phyloP scores from a whole-genome alignment of 2,113 vertebrate genomes.

The Cottus gobio region DNA sequence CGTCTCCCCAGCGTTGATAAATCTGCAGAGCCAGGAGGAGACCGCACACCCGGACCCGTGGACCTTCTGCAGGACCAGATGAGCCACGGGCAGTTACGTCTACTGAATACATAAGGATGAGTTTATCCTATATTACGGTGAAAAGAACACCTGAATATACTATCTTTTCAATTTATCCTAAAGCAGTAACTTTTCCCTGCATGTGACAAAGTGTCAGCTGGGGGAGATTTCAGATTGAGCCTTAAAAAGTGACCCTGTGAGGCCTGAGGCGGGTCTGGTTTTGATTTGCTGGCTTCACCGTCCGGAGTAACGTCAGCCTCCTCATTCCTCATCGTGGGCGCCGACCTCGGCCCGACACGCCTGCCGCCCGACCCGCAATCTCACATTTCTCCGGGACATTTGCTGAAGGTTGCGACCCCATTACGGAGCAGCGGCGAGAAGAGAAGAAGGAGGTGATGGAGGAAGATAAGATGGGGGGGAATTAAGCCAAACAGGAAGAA shows the following conservation, averaged over 20 bases:
- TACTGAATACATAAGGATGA: background rate
- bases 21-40: background rate
- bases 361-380: background rate
- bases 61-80: background rate
- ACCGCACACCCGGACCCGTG: background rate
- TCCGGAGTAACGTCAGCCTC: background rate
- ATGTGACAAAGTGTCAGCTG: background rate
- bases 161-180: background rate
- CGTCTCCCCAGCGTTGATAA: background rate
- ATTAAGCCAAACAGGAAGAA: background rate
- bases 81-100: background rate
- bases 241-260: background rate
- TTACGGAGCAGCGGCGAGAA: background rate
- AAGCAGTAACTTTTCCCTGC: background rate
- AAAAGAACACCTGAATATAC: background rate
- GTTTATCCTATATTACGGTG: background rate
- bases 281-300: conserved; percentile 16
- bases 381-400: conserved; percentile 22
- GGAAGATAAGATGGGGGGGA: background rate
- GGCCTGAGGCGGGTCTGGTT: background rate
- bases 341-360: conserved; percentile 31
- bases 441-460: background rate
- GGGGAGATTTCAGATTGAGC: background rate
- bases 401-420: conserved; percentile 29
- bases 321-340: conserved; percentile 27